phyloP scores from a whole-genome alignment of 2,888 invertebrate species.

The Lingula anatina region DNA sequence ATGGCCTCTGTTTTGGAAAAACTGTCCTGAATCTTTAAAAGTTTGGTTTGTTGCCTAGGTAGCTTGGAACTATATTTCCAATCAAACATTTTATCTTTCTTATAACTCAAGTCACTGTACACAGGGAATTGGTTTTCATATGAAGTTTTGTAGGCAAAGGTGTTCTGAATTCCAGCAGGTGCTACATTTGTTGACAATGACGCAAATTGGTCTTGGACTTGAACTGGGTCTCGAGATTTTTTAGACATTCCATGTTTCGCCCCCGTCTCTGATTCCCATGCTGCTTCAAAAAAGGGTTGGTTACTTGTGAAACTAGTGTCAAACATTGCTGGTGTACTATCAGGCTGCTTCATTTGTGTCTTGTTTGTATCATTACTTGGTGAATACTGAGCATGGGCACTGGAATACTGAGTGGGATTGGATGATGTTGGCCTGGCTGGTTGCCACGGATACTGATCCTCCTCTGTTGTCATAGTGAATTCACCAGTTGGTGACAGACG shows the following conservation, averaged over 20 bases:
- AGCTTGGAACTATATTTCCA: conserved; percentile 37
- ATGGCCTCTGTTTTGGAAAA: conserved; percentile 36
- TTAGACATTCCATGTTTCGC: too few relatives aligned
- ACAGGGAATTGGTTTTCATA: conserved; percentile 30
- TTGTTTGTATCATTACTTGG: conserved; percentile 15
- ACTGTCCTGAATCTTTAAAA: conserved; percentile 37
- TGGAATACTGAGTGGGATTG: conserved; percentile 25
- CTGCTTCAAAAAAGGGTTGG: not conserved
- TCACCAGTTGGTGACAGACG: conserved; percentile 12
- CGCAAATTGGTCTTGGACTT: conserved; percentile 20
- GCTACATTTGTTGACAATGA: conserved; percentile 29
- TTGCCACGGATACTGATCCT: not conserved
- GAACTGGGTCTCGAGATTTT: not conserved
- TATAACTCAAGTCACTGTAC: conserved; percentile 25
- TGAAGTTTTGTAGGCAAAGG: conserved; percentile 19
- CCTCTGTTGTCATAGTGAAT: too few relatives aligned
- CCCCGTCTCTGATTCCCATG: not conserved
- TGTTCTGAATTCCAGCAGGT: conserved; percentile 22
- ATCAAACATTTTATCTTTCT: conserved; percentile 29
- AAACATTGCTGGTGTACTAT: not conserved
- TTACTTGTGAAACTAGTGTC: not conserved
- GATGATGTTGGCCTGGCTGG: not conserved
- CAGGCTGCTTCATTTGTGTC: not conserved
- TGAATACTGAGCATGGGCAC: conserved; percentile 26
- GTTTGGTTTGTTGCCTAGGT: conserved; percentile 36